Base-by-base conservation (phyloP, 30 jellyfish, hydroid and myxozoan genomes). In the Turritopsis dohrnii region DNA sequence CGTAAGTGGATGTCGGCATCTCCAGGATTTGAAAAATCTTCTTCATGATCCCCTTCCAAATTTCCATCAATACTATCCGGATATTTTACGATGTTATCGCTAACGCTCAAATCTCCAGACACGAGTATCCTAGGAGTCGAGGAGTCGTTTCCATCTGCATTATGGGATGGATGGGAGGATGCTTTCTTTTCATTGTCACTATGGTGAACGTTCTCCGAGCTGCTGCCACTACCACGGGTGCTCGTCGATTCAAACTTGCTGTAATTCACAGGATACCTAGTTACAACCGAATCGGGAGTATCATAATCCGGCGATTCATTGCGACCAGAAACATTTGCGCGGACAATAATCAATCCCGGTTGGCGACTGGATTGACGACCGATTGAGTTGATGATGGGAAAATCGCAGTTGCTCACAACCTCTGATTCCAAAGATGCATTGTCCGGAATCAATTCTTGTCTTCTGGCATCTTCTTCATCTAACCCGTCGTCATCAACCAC, bases 401-500 rank as follows among this genome's bases (percentile, higher is more conserved):
- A 5, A 41, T 41, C 60, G 13, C 13, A 41, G 13, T 3, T 41
- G 60, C 60, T 41, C 13, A 13, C 60, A 5, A 41, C 60, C 13
- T 41, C 60, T 41, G 60, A 41, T 41, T 5, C 5, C 5, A 41
- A 13, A 41, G 60, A 41, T 41, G 0, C 8, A 8, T 23, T 19
- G 30, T n/a, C 77, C 19, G 66, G 41, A 31, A 41, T 9, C 60
- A 75, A 75, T 7, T 76, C 52, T 16, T 24, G 0, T 26, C 0
- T 31, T 9, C 22, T 41, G 66, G 27, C 71, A 77, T 28, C 85
- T 77, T 77, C 71, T 24, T 75, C 69, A 23, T 75, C 83, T 75
- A 1, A 1, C 16, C 28, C 28, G 28, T 75, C 69, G 9, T 28
- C 69, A 23, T 31, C 75, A 9, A 21, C 69, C 65, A 7, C 21